A percentile compares a stretch with the other conserved stretches of the same genome.
Conservation (phyloP, 1,140 invertebrate genomes). For the Sinella curviseta region DNA sequence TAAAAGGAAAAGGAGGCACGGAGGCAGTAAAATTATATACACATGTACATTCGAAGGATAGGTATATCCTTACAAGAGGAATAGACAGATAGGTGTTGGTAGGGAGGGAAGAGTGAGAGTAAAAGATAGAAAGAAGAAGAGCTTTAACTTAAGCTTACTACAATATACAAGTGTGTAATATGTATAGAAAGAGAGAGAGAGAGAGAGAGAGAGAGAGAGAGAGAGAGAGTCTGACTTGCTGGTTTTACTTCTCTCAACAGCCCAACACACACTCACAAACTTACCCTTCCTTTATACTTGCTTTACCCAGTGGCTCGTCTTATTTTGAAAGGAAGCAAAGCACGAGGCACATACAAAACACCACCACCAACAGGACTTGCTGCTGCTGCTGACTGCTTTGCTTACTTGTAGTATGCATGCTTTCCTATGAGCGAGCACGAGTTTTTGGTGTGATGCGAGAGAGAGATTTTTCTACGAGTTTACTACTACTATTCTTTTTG, state of each 20-base stretch:
- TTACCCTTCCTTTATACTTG: conserved; percentile 8
- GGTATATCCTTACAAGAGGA: too few species aligned
- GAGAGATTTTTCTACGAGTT: neutral
- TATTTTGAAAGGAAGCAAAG: conserved; percentile 15
- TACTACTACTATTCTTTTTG: neutral
- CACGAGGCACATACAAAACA: conserved; percentile 24
- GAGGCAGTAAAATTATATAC: neutral
- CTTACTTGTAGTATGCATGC: neutral
- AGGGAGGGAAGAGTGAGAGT: too few species aligned
- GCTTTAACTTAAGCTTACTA: too few species aligned
- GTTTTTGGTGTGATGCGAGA: neutral
- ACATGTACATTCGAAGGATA: too few species aligned
- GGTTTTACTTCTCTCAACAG: too few species aligned
- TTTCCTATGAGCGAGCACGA: neutral
- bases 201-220: neutral
- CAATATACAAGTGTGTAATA: too few species aligned
- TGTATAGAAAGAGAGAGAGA: too few species aligned
- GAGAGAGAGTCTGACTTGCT: neutral
- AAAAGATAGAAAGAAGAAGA: too few species aligned
- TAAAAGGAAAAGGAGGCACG: neutral
- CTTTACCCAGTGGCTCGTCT: neutral
- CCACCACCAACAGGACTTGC: neutral
- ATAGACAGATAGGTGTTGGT: too few species aligned
- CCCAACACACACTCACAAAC: too few species aligned
- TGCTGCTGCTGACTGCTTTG: conserved; percentile 5